Base-by-base conservation (phyloP, 92 coral and sea anemone genomes). In the Metridium senile region DNA sequence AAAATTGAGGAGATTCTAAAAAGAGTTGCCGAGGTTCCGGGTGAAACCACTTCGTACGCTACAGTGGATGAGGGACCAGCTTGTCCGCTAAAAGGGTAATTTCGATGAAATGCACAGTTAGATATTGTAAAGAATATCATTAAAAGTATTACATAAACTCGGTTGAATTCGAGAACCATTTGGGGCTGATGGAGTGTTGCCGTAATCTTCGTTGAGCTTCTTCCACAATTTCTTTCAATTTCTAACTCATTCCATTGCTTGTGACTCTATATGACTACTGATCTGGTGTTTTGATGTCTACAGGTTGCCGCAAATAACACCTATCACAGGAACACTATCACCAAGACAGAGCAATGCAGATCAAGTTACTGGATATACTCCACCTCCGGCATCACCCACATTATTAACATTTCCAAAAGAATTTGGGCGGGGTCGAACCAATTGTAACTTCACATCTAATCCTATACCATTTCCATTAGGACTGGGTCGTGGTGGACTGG, bases 1-100 rank as follows among this genome's bases (percentile, higher is more conserved):
- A 71, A 51, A 49, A 72, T 86, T 11, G 79, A 86, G 75, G 86
- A 81, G 46, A 71, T 86, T 33, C 77, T 81, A 2, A 76, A 81
- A 74, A 86, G 81, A 47, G 86, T 86, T 1, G 66, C 68, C n/a
- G 63, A 79, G 34, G 62, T 81, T 17, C 80, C 86, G 0, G 71
- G 66, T 0, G 80, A 81, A 22, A 86, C 86, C 9, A 53, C 54
- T 17, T 65, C 79, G 0, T 17, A 6, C 0, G 47, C 90, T 18
- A 33, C 83, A 25, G 81, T 62, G 19, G 78, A 79, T 26, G 90
- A 86, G 62, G 90, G 80, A 2, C 68, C 90, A 26, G 45, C 70
- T 1, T 81, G 68, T 61, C 64, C 90, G 32, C 51, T 74, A 22
- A 45, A 51, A 62, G 78, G 69, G 72, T 39, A 63, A 54, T n/a